These are phyloP conservation scores for Sebastes trivittatus DNA, from an alignment of 2,797 vertebrate species.

Conservation along the genomic window DNA sequence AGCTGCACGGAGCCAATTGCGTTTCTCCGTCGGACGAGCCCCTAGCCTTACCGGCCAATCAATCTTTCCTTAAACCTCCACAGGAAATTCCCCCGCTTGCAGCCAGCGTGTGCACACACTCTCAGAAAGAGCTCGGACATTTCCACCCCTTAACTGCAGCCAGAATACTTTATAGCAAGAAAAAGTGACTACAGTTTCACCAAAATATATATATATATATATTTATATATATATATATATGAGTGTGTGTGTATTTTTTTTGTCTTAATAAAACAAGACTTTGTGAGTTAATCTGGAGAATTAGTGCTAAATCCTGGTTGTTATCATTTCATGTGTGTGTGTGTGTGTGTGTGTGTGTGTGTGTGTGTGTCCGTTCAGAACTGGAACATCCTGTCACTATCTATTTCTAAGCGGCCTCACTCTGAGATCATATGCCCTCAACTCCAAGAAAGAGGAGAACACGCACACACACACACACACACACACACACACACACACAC, in stretches of 20 bases:
- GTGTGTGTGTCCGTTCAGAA: background rate
- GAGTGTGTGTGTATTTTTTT: background rate
- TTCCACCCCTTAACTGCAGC: conserved; percentile 37
- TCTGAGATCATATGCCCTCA: conserved; percentile 43
- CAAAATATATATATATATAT: background rate
- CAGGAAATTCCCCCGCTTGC: conserved; percentile 78
- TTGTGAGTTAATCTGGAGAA: conserved; percentile 19
- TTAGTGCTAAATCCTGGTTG: conserved; percentile 23
- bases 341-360: background rate
- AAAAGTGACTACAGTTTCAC: conserved; percentile 10
- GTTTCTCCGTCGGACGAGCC: conserved; percentile 73
- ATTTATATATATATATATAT: no score
- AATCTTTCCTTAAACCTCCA: conserved; percentile 60
- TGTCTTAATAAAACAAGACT: conserved; percentile 19
- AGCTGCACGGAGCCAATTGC: conserved; percentile 66
- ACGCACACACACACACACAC: background rate
- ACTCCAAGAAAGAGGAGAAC: conserved; percentile 34
- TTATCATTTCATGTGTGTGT: conserved; percentile 3
- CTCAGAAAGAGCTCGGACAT: conserved; percentile 32
- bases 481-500: background rate
- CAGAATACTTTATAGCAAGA: conserved; percentile 36
- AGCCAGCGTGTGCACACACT: conserved; percentile 33
- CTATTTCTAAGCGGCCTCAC: conserved; percentile 48
- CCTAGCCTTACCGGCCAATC: conserved; percentile 73
- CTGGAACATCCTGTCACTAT: conserved; percentile 61